Base-by-base conservation (phyloP, 2,797 vertebrate species). In the Lithobates sylvaticus region DNA sequence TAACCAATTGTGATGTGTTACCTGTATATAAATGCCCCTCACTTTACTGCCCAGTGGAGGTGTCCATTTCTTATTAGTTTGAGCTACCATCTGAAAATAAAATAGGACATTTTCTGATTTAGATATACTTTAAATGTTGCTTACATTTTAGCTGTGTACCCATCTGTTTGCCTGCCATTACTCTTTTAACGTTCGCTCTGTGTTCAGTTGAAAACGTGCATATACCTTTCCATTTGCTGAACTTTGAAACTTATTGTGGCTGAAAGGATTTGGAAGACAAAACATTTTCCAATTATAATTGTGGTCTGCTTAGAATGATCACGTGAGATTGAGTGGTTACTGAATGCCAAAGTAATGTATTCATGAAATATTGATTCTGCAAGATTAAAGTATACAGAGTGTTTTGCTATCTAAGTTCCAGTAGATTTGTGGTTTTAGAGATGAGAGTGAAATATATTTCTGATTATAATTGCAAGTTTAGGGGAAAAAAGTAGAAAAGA, bases 361-460 rank as follows among this genome's bases (percentile, higher is more conserved):
- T 83, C 61, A 83, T 74, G 81, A 65, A 83, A 83, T 83, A 76
- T 83, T 83, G 72, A 83, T 75, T 83, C 5, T 34, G 21, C 44
- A 68, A 83, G 81, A 83, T 83, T 75, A 64, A 73, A 75, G 81
- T 83, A 83, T 75, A 75, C 18, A 34, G 21, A 15, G 23, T 64
- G 21, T 50, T 83, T 70, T 68, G 32, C 42, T 69, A 39, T 84
- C 42, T 70, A 58, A 68, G 72, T 73, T 68, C 2, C 23, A 69
- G 61, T 76, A 39, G 73, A 84, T 76, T 32, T 69, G 42, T 70
- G 61, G 72, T 73, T 47, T 81, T 73, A 73, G 61, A 36, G 29
- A 32, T 70, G 32, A 50, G 44, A 68, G 44, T 68, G 68, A 68
- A 76, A 58, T 69, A 26, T 12, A 76, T 76, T 73, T 23, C 1